Base-by-base conservation (phyloP, 2,888 invertebrate species). In the Spodoptera littoralis region DNA sequence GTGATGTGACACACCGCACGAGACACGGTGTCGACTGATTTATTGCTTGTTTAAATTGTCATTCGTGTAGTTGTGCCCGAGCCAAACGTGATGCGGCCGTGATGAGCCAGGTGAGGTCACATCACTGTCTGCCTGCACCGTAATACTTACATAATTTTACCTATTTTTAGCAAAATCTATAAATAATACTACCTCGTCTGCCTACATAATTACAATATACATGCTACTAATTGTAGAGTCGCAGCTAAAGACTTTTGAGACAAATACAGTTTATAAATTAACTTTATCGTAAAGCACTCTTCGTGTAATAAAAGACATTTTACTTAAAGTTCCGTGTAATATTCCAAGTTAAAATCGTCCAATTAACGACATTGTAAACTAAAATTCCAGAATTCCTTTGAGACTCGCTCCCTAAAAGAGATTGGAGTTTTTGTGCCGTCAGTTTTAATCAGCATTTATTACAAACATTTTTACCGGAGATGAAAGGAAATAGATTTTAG, bases 1-100 rank as follows among this genome's bases (percentile, higher is more conserved):
- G 75, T 69, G 73, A 30, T 64, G 69, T 56, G 65, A 65, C 75
- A 64, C 24, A 27, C 43, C 57, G 62, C 47, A 36, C 58, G 22
- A 51, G 41, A 22, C 18, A 9, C 43, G 50, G 27, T 54, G 60
- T 9, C 36, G 36, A 8, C 36, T 61, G 47, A 70, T 70, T 52
- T 65, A 71, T 60, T 30, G 13, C 54, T 50, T 41, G 55, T 48
- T 43, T 65, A 44, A 55, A 48, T 43, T 45, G 43, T 55, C 27
- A 55, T 27, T 30, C 50, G 27, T 42, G 12, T 36, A 12, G 46
- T 51, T 64, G 50, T 50, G 18, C 45, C 53, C 18, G 36, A 43
- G 66, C 50, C 63, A 70, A 54, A 47, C 36, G 13, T 54, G 54
- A 46, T 45, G 46, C 11, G 41, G 11, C 18, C 30, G 30, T 47